Evolutionary conservation across 2,797 vertebrate genomes (phyloP).

Genomic region (Acanthornis magna): DNA sequence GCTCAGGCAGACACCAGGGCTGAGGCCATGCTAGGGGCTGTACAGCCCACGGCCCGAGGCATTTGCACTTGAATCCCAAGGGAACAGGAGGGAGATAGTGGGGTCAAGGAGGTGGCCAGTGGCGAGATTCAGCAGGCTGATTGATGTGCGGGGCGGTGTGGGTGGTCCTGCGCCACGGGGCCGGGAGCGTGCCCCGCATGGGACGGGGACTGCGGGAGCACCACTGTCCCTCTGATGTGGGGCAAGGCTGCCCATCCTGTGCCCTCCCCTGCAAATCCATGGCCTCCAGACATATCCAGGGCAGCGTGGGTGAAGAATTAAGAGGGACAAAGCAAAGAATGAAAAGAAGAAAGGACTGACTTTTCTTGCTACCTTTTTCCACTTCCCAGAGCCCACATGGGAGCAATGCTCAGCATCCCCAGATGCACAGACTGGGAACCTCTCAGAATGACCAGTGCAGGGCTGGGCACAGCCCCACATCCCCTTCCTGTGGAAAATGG

Average conservation of each 20-base stretch:
- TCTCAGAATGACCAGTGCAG: not conserved
- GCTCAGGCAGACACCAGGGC: rapidly evolving
- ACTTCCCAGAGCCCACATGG: not conserved
- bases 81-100: not conserved
- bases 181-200: not conserved
- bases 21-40: not conserved
- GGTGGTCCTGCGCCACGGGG: not conserved
- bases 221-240: not conserved
- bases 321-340: rapidly evolving
- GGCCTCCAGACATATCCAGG: not conserved
- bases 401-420: not conserved
- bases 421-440: not conserved
- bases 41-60: not conserved
- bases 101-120: conserved; percentile 24
- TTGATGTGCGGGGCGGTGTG: not conserved
- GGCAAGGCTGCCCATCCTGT: not conserved
- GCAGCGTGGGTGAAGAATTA: no score
- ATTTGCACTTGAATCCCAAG: conserved; percentile 43
- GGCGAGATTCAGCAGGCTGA: not conserved
- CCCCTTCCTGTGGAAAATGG: not conserved
- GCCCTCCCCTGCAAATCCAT: not conserved
- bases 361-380: not conserved
- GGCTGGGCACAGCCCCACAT: not conserved
- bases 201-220: not conserved
- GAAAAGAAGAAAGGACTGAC: not conserved